Evolutionary conservation across 2,888 invertebrate genomes (phyloP), one percentile per base, ranked within the genome.

Genomic region (Troides helena): DNA sequence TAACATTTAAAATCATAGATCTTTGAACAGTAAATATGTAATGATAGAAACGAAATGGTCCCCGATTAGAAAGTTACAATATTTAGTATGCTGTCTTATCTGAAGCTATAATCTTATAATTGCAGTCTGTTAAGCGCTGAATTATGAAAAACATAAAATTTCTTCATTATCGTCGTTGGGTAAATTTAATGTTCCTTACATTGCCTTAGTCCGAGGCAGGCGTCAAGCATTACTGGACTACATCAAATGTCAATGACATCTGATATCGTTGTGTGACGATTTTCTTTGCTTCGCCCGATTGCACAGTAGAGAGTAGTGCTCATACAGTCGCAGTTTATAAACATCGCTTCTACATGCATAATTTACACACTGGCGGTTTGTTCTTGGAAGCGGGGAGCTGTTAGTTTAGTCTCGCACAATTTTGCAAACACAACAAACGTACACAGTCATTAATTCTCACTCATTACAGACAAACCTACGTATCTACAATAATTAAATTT

Each of bases 291-390:
- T 60, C 65, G 62, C 61, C 39, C 62, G 60, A 57, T 43, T 53
- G 67, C 61, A 69, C 67, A 67, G 70, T 69, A 71, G 71, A 71
- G 71, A 68, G 66, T 36, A 64, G 64, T 66, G 68, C 50, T 57
- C 72, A 67, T 66, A 76, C 75, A 74, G 71, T 66, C 74, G 72
- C 76, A 85, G 85, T 86, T 86, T 85, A 82, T 84, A 87, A 87
- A 87, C 87, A 86, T 83, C 77, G 75, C 73, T 74, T 73, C 74
- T 73, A 77, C 80, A 79, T 80, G 77, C 73, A 76, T 74, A 75
- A 77, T 80, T 80, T 80, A 77, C 77, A 79, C 80, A 81, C 78
- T 73, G 77, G 74, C 75, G 74, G 71, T 67, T 72, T 66, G 70
- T 83, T 84, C 84, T 76, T 74, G 73, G 82, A 84, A 84, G 72